phyloP scores from a whole-genome alignment of 2,888 invertebrate species.

The Mythimna pallens region DNA sequence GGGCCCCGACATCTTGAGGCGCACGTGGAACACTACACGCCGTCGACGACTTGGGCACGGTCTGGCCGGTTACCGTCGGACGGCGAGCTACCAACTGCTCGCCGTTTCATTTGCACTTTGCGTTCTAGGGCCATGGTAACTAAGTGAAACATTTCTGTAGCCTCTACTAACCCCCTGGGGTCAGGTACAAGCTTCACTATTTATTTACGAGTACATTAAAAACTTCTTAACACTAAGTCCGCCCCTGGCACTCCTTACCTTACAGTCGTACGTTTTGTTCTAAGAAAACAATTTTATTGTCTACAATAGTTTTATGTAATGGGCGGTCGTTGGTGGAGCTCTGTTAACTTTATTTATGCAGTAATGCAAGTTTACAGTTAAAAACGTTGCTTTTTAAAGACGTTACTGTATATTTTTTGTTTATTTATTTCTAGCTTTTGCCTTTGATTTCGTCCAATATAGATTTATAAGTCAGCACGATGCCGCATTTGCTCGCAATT shows the following conservation, averaged over 20 bases:
- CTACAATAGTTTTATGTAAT: conserved; percentile 32
- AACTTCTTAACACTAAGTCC: conserved; percentile 8
- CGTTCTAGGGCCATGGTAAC: no score
- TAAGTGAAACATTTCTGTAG: no score
- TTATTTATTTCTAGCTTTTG: no score
- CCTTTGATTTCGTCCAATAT: no score
- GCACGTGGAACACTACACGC: no score
- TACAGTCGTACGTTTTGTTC: conserved; percentile 16
- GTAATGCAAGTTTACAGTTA: conserved; percentile 5
- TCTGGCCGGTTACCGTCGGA: no score
- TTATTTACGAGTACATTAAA: conserved; percentile 33
- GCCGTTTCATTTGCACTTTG: no score
- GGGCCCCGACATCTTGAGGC: no score
- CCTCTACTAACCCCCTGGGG: not conserved
- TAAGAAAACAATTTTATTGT: conserved; percentile 37
- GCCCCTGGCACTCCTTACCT: conserved; percentile 13
- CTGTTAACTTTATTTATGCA: conserved; percentile 42
- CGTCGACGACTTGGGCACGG: no score
- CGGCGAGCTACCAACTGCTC: no score
- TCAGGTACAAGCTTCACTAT: not conserved
- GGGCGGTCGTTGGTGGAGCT: conserved; percentile 8
- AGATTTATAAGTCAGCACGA: no score
- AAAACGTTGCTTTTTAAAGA: conserved; percentile 20
- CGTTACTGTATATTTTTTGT: not conserved
- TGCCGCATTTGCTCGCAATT: no score